phyloP scores from a whole-genome alignment of 2,888 invertebrate genomes.

The Protodeltote pygarga region DNA sequence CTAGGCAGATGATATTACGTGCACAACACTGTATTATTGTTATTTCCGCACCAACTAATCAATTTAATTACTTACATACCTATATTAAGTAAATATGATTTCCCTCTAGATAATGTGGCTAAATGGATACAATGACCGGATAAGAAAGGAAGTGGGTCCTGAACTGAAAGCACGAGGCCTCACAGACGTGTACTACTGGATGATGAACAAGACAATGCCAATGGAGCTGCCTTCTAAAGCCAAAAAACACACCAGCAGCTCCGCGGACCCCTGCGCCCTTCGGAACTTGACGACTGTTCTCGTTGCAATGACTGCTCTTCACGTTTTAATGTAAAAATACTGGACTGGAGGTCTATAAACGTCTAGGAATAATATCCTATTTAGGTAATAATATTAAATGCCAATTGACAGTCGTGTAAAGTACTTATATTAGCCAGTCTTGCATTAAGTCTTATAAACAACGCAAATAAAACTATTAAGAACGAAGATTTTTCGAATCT shows the following conservation, averaged over 20 bases:
- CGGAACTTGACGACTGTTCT: not conserved
- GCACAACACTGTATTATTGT: too few relatives aligned
- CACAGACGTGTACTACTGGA: slow-evolving; percentile 92
- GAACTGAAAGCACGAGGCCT: slow-evolving; percentile 90
- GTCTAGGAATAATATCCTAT: slow-evolving; percentile 1
- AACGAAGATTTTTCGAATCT: too few relatives aligned
- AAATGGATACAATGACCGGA: slow-evolving; percentile 92
- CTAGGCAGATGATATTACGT: too few relatives aligned
- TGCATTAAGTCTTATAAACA: too few relatives aligned
- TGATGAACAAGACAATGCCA: slow-evolving; percentile 92
- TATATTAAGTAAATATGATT: not conserved
- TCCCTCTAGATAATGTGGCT: slow-evolving; percentile 90
- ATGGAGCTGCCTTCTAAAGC: slow-evolving; percentile 77
- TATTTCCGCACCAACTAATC: too few relatives aligned
- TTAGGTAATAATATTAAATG: too few relatives aligned
- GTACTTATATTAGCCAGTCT: too few relatives aligned
- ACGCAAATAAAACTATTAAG: too few relatives aligned
- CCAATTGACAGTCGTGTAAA: too few relatives aligned
- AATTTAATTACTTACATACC: not conserved
- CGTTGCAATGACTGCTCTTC: slow-evolving; percentile 6
- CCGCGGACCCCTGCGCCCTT: slow-evolving; percentile 21
- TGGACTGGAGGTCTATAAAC: too few relatives aligned
- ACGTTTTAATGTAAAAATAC: slow-evolving; percentile 25
- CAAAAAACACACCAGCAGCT: slow-evolving; percentile 47
- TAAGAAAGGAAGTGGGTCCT: slow-evolving; percentile 90